These are phyloP conservation scores for Lasioglossum calceatum DNA, from an alignment of 2,888 invertebrate species.

Conservation along the genomic window DNA sequence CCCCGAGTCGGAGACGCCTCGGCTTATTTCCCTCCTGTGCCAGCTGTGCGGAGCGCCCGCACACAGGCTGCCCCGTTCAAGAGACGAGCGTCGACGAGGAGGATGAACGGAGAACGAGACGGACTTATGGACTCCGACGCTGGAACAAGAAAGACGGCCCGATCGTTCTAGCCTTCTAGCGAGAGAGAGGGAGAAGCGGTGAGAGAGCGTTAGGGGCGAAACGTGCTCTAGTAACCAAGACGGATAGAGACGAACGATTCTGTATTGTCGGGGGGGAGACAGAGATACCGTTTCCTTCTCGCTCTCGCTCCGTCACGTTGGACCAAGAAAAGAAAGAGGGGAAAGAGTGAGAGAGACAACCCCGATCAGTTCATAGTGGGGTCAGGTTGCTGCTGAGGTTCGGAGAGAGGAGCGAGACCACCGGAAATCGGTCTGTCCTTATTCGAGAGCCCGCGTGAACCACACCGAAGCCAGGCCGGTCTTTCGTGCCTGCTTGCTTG, in stretches of 20 bases:
- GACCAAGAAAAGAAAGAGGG: conserved; percentile 30
- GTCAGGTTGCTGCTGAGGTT: conserved; percentile 54
- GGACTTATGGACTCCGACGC: background rate
- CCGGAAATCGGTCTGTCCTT: conserved; percentile 80
- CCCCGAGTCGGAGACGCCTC: conserved; percentile 65
- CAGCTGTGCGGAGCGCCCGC: conserved; percentile 71
- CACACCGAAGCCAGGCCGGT: conserved; percentile 58
- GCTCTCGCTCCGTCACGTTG: conserved; percentile 25
- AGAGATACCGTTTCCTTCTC: conserved; percentile 20
- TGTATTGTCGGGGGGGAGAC: conserved; percentile 35
- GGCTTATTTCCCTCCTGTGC: conserved; percentile 73
- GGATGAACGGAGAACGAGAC: conserved; percentile 27
- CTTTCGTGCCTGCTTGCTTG: conserved; percentile 51
- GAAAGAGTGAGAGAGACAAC: conserved; percentile 32
- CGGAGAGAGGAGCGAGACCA: conserved; percentile 58
- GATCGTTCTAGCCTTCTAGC: conserved; percentile 37
- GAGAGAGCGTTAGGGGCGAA: conserved; percentile 27
- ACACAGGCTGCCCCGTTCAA: conserved; percentile 53
- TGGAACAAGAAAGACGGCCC: conserved; percentile 16
- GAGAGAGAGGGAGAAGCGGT: background rate
- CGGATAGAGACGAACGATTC: conserved; percentile 42
- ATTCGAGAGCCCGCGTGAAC: conserved; percentile 75
- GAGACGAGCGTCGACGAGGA: conserved; percentile 25
- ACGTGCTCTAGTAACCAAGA: conserved; percentile 48
- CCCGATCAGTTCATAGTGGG: conserved; percentile 59